Evolutionary conservation across 2,113 vertebrate genomes (phyloP), one percentile per base, ranked within the genome.

Genomic region (Xyliphius kryptos): DNA sequence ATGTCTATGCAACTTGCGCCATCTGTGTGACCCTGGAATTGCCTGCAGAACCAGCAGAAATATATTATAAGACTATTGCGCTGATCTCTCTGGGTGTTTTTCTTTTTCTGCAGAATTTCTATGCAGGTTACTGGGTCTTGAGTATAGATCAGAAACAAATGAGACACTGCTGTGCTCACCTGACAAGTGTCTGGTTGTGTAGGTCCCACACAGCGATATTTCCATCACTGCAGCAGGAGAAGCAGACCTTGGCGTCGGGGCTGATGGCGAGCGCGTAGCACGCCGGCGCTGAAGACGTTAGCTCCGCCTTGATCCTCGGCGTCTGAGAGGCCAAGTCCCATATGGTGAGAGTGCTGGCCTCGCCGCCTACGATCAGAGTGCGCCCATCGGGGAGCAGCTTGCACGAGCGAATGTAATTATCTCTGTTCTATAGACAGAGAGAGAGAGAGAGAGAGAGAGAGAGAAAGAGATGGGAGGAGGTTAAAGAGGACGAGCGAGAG

Each of bases 321-420:
- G 95, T 98, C 77, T 93, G 92, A 0, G 93, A 91, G 1, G 95
- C 94, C 84, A 98, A 83, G 86, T 98, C 95, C 95, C 95, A 97
- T 85, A 98, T 98, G 86, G 95, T 91, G 62, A 97, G 80, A 0
- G 95, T 98, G 86, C 93, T 97, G 74, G 95, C 95, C 83, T 98
- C 95, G 0, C 95, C 95, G 0, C 95, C 95, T 70, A 97, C 94
- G 2, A 98, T 98, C 38, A 98, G 91, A 22, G 91, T 98, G 79
- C 94, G 94, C 19, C 94, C 95, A 0, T 98, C 95, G 0, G 95
- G 94, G 47, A 98, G 85, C 73, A 98, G 91, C 74, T 98, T 98
- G 85, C 95, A 98, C 14, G 95, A 98, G 61, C 95, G 94, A 83
- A 97, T 98, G 80, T 98, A 98, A 85, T 98, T 97, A 82, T 97